Percentiles rank a stretch among this genome's conserved stretches.
These are phyloP conservation scores for Parotia lawesii DNA, from an alignment of 2,113 vertebrate genomes.

Conservation along the genomic window DNA sequence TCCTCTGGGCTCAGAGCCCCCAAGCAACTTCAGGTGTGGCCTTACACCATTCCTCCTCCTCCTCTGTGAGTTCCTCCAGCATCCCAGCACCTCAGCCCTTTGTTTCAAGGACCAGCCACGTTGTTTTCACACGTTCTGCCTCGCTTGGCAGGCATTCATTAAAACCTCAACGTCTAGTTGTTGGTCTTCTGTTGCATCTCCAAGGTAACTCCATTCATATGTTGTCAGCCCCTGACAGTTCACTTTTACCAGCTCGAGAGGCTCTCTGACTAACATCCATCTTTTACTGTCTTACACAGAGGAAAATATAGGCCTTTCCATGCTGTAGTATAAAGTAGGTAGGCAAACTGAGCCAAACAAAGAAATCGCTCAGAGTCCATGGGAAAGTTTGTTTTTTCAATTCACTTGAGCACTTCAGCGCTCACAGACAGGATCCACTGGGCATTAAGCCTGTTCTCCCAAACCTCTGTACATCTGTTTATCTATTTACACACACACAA, in stretches of 20 bases:
- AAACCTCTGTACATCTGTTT: neutral
- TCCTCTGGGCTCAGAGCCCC: neutral
- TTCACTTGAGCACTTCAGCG: neutral
- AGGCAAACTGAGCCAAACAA: neutral
- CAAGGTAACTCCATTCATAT: constrained; percentile 32
- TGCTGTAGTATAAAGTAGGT: neutral
- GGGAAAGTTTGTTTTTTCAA: neutral
- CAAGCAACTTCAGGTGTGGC: neutral
- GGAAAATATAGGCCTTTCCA: neutral
- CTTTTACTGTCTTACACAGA: neutral
- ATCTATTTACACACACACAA: neutral
- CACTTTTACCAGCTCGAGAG: neutral
- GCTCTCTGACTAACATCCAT: neutral
- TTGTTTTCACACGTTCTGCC: neutral
- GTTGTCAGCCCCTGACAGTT: neutral
- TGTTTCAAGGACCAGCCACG: neutral
- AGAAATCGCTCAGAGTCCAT: neutral
- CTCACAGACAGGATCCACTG: neutral
- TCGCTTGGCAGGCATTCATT: neutral
- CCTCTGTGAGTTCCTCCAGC: neutral
- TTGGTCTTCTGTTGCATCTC: constrained; percentile 20
- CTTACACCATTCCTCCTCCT: neutral
- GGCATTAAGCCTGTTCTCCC: neutral
- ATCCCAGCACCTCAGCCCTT: neutral
- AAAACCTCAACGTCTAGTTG: neutral